Evolutionary conservation across 2,113 vertebrate genomes (phyloP).

Genomic region (Vimba vimba): DNA sequence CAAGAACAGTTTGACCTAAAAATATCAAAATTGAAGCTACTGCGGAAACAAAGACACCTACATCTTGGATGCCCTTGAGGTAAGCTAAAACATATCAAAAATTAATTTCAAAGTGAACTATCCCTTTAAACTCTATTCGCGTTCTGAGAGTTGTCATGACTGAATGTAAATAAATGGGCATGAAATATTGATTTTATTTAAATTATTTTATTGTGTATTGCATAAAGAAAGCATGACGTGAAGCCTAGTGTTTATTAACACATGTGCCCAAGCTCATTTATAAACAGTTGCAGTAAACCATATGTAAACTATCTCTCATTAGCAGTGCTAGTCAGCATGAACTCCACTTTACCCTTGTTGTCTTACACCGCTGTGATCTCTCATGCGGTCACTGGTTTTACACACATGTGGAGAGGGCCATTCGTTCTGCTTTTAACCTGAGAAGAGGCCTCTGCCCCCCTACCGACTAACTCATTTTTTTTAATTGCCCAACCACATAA

Average conservation of each 20-base stretch:
- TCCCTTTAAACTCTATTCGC: too few relatives aligned
- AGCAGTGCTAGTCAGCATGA: slow-evolving; percentile 33
- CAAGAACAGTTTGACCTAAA: too few relatives aligned
- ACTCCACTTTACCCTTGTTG: slow-evolving; percentile 32
- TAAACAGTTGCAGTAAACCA: slow-evolving; percentile 25
- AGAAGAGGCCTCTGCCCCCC: not conserved
- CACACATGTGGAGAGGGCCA: slow-evolving; percentile 30
- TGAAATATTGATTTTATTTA: too few relatives aligned
- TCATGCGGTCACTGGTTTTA: slow-evolving; percentile 34
- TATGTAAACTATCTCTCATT: slow-evolving; percentile 26
- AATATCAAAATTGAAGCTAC: too few relatives aligned
- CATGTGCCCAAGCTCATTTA: not conserved
- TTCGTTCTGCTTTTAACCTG: slow-evolving; percentile 27
- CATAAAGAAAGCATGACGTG: too few relatives aligned
- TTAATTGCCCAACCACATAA: slow-evolving; percentile 36
- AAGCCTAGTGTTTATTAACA: not conserved
- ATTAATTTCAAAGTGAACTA: too few relatives aligned
- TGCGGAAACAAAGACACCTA: too few relatives aligned
- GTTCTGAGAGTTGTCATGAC: too few relatives aligned
- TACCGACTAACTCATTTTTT: not conserved
- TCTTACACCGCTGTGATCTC: slow-evolving; percentile 30
- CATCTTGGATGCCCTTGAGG: too few relatives aligned
- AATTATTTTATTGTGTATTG: too few relatives aligned
- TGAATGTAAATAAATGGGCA: too few relatives aligned
- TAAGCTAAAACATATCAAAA: too few relatives aligned